A percentile compares a stretch with the other conserved stretches of the same genome.
Evolutionary conservation across 1,140 invertebrate species (phyloP).

Genomic region (Dreissena polymorpha): DNA sequence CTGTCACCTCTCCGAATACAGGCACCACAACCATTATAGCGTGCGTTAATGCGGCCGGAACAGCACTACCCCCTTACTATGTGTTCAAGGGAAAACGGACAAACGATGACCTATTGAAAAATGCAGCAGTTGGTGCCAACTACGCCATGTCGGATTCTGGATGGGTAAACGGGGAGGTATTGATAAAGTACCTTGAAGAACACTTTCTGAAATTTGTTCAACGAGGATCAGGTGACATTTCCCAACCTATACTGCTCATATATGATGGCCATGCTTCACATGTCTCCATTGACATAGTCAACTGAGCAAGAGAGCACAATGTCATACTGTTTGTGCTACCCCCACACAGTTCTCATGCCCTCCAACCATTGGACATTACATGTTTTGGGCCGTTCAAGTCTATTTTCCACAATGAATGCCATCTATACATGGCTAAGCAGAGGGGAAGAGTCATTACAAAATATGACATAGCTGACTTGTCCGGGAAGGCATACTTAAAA

Average conservation of each 20-base stretch:
- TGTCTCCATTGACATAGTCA: not conserved
- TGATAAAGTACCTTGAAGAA: conserved; percentile 7
- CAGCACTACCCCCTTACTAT: conserved; percentile 8
- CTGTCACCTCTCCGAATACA: conserved; percentile 15
- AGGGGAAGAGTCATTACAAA: conserved; percentile 8
- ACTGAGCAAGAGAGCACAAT: not conserved
- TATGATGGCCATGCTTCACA: conserved; percentile 5
- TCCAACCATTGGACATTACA: conserved; percentile 21
- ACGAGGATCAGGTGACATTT: conserved; percentile 12
- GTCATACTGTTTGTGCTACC: not conserved
- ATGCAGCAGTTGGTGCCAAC: not conserved
- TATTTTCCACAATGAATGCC: not conserved
- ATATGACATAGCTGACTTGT: not conserved
- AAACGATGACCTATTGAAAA: conserved; percentile 19
- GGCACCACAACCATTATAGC: conserved; percentile 21
- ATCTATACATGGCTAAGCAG: conserved; percentile 10
- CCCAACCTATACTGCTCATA: conserved; percentile 4
- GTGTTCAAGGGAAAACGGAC: conserved; percentile 6
- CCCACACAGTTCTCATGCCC: not conserved
- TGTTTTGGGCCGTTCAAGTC: conserved; percentile 16
- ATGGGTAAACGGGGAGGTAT: conserved; percentile 15
- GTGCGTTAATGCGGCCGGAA: conserved; percentile 26
- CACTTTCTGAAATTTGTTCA: conserved; percentile 27
- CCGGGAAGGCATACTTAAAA: not conserved
- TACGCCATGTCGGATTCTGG: conserved; percentile 12